Evolutionary conservation across 2,113 vertebrate genomes (phyloP).

Genomic region (Rhinogobius similis): DNA sequence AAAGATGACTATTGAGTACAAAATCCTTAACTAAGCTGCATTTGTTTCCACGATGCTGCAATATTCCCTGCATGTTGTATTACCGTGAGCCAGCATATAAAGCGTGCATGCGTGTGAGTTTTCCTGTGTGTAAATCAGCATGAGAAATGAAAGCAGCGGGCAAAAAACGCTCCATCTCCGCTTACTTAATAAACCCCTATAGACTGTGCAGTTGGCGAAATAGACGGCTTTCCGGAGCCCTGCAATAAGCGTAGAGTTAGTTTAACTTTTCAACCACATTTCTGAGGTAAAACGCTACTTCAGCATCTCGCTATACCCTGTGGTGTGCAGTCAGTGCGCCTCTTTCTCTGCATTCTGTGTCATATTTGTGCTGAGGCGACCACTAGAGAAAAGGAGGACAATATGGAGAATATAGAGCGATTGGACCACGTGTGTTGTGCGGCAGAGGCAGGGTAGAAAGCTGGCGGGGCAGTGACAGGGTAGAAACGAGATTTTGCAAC

Average conservation of each 20-base stretch:
- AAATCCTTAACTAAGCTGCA: slow-evolving; percentile 6
- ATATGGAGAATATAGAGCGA: slow-evolving; percentile 35
- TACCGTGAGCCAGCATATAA: slow-evolving; percentile 8
- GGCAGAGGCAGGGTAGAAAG: slow-evolving; percentile 28
- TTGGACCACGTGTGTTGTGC: slow-evolving; percentile 42
- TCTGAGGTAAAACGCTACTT: slow-evolving; percentile 47
- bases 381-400: slow-evolving; percentile 39
- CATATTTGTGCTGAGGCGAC: slow-evolving; percentile 51
- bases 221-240: slow-evolving; percentile 8
- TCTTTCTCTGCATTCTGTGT: slow-evolving; percentile 33
- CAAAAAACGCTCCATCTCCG: slow-evolving; percentile 25
- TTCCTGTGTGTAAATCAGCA: slow-evolving; percentile 25
- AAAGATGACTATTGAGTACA: slow-evolving; percentile 1
- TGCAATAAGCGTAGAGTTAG: slow-evolving; percentile 13
- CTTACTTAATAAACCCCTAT: slow-evolving; percentile 29
- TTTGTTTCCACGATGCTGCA: slow-evolving; percentile 15
- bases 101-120: slow-evolving; percentile 10
- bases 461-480: slow-evolving; percentile 14
- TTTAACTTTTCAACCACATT: slow-evolving; percentile 19
- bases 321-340: slow-evolving; percentile 18
- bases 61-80: slow-evolving; percentile 20
- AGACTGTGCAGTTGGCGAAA: slow-evolving; percentile 1
- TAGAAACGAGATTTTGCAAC: slow-evolving; percentile 31
- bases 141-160: slow-evolving; percentile 42
- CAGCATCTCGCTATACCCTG: slow-evolving; percentile 44